A percentile compares a stretch with the other conserved stretches of the same genome.
These are phyloP conservation scores for Macroglossus sobrinus DNA, from an alignment of 2,113 vertebrate species.

Conservation along the genomic window DNA sequence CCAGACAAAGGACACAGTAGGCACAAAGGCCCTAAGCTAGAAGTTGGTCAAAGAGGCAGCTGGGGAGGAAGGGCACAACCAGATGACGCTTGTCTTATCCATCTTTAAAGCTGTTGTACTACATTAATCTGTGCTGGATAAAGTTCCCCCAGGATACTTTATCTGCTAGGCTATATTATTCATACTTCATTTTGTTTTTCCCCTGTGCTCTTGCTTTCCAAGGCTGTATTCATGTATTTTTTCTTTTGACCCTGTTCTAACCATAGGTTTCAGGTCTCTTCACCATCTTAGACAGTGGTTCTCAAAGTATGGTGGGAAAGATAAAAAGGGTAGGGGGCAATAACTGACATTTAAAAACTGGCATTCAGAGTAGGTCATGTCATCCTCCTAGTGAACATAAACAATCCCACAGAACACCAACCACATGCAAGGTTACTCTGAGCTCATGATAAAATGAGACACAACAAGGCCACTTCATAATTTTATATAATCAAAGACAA, in stretches of 20 bases:
- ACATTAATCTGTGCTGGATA: neutral
- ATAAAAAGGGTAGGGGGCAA: neutral
- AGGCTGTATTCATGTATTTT: neutral
- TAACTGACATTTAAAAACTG: neutral
- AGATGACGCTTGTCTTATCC: too few relatives aligned
- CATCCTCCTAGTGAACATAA: neutral
- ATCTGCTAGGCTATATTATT: neutral
- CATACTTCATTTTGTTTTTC: neutral
- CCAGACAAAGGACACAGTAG: neutral
- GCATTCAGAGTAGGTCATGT: neutral
- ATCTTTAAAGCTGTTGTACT: neutral
- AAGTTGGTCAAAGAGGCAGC: neutral
- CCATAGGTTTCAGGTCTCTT: neutral
- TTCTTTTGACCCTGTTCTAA: neutral
- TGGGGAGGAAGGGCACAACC: neutral
- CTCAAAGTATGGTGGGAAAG: neutral
- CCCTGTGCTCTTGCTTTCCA: neutral
- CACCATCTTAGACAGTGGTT: neutral
- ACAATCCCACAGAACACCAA: neutral
- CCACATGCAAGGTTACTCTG: neutral
- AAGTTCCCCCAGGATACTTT: neutral
- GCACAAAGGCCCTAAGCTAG: neutral
- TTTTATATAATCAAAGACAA: conserved; percentile 34
- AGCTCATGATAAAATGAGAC: conserved; percentile 22
- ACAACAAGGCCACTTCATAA: conserved; percentile 41